A percentile compares a stretch with the other conserved stretches of the same genome.
phyloP scores from a whole-genome alignment of 2,888 invertebrate species.

The Cartodere bifasciata region DNA sequence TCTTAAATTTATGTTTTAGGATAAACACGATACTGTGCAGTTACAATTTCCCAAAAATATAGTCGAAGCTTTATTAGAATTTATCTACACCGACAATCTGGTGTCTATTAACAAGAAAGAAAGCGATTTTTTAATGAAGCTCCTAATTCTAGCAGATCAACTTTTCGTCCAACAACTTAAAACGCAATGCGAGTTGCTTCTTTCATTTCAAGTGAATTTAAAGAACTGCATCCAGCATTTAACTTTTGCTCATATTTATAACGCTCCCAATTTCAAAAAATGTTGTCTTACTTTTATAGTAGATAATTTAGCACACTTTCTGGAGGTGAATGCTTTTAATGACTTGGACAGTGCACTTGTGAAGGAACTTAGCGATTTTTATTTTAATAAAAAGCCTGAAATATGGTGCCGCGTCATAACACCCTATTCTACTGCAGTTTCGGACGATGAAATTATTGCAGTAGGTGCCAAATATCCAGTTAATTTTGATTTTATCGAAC shows the following conservation, averaged over 20 bases:
- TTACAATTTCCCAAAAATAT: conserved; percentile 49
- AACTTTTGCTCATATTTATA: conserved; percentile 63
- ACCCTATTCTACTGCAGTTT: conserved; percentile 49
- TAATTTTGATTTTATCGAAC: conserved; percentile 36
- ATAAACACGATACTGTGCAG: conserved; percentile 17
- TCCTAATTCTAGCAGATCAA: conserved; percentile 70
- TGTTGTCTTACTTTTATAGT: conserved; percentile 68
- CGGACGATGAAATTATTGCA: conserved; percentile 42
- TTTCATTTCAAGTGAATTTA: conserved; percentile 52
- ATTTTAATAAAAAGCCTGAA: conserved; percentile 46
- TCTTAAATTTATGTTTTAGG: conserved; percentile 7
- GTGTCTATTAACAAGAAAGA: conserved; percentile 46
- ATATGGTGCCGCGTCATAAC: conserved; percentile 55
- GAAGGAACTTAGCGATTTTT: conserved; percentile 52
- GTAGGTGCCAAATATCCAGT: conserved; percentile 35
- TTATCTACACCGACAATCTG: conserved; percentile 59
- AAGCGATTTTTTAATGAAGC: conserved; percentile 56
- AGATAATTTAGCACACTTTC: conserved; percentile 56
- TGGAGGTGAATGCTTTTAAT: conserved; percentile 57
- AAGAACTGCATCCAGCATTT: conserved; percentile 67
- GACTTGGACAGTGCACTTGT: conserved; percentile 47
- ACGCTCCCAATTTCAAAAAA: conserved; percentile 56
- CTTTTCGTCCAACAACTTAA: conserved; percentile 58
- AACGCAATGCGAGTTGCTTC: conserved; percentile 54
- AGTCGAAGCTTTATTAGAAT: conserved; percentile 57